Evolutionary conservation across 2,113 vertebrate species (phyloP), one percentile per base, ranked within the genome.

Genomic region (Rhinolophus ferrumequinum): DNA sequence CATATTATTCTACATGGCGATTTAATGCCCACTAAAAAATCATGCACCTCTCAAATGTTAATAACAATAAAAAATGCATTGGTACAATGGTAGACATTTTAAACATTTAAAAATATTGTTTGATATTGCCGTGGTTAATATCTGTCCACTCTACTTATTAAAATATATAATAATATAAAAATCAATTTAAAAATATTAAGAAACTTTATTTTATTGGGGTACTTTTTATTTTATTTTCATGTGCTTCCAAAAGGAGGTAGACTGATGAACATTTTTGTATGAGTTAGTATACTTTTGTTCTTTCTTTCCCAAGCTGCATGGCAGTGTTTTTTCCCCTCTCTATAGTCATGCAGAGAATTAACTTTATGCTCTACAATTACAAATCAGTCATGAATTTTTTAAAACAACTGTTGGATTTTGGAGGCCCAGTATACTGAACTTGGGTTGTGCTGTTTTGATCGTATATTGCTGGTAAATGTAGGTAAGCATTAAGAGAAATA

Each of bases 61-160:
- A 44, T 19, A 75, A 76, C 93, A 81, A 44, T 26, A 67, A 81
- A 77, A 93, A 86, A 52, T 22, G 15, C 0, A 33, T 54, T 83
- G 54, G 33, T 73, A 24, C 52, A 18, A 30, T 91, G 56, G 30
- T 66, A 8, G 26, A 22, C 38, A 66, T 84, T 91, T 94, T 47
- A 95, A 94, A 22, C 47, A 66, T 84, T 91, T 94, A 38, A 95
- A 92, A 81, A 73, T 75, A 79, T 41, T 54, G 7, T 60, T 87
- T 79, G 62, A 50, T 35, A 56, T n/a, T 77, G 30, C 58, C 8
- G 76, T 56, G 52, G 41, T 88, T 92, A 75, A 72, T 10, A 67
- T 47, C 47, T 60, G 30, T 66, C 30, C 72, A 56, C 79, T 93
- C 35, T 85, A 75, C 58, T 90, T 88, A 66, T 50, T 91, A 64